Evolutionary conservation across 2,113 vertebrate species (phyloP).

Genomic region (Percina caprodes): DNA sequence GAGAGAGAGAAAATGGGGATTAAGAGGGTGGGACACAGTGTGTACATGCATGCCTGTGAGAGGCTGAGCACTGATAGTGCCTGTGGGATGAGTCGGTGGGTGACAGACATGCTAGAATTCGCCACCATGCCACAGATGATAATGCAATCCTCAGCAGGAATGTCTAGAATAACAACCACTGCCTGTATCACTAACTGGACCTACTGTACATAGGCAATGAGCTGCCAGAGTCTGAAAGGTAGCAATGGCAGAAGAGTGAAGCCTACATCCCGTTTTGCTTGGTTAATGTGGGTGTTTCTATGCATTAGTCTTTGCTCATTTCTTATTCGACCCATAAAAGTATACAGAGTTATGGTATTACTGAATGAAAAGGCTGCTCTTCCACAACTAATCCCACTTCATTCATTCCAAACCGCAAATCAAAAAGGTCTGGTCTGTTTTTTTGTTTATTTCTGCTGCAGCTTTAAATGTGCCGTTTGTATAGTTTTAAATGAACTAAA

Average conservation of each 20-base stretch:
- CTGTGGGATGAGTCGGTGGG: slow-evolving; percentile 66
- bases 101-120: slow-evolving; percentile 69
- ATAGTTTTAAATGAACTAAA: neutral
- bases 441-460: neutral
- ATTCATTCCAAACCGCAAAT: neutral
- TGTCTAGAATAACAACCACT: slow-evolving; percentile 48
- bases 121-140: slow-evolving; percentile 56
- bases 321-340: neutral
- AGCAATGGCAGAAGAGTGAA: neutral
- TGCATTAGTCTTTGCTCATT: neutral
- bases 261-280: neutral
- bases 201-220: slow-evolving; percentile 7
- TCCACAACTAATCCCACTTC: neutral
- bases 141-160: slow-evolving; percentile 67
- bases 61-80: slow-evolving; percentile 68
- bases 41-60: slow-evolving; percentile 69
- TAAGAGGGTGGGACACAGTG: slow-evolving; percentile 60
- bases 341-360: neutral
- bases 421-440: neutral
- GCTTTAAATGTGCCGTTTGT: neutral
- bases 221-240: neutral
- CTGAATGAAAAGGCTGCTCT: neutral
- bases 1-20: slow-evolving; percentile 19
- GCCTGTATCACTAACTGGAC: slow-evolving; percentile 32
- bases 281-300: neutral